phyloP scores from a whole-genome alignment of 2,113 vertebrate genomes.

The Rana temporaria region DNA sequence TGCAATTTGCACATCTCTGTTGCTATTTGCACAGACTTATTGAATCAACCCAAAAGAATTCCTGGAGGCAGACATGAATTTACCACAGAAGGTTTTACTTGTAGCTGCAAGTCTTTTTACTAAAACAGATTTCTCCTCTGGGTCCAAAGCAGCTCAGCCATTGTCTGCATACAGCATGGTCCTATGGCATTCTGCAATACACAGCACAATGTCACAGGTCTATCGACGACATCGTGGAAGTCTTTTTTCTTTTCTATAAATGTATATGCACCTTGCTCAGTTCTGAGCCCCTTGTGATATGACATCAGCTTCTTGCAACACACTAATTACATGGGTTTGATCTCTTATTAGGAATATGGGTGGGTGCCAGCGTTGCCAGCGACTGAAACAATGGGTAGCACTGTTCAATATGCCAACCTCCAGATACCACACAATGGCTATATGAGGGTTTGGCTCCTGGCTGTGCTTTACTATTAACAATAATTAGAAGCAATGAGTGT shows the following conservation, averaged over 20 bases:
- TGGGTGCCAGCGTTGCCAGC: neutral
- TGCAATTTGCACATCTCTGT: too few species aligned
- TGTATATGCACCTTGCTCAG: neutral
- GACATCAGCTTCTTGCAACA: slow-evolving; percentile 9
- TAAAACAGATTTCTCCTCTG: too few species aligned
- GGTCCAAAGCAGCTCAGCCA: too few species aligned
- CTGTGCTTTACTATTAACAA: neutral
- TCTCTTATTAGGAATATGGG: slow-evolving; percentile 21
- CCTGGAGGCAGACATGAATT: too few species aligned
- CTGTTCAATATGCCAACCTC: slow-evolving; percentile 27
- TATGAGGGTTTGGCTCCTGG: neutral
- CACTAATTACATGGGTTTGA: slow-evolving; percentile 17
- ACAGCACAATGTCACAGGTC: neutral
- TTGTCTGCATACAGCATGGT: too few species aligned
- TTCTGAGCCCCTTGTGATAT: neutral
- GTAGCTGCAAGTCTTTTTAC: too few species aligned
- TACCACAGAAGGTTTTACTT: too few species aligned
- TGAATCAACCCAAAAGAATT: too few species aligned
- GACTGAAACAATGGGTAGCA: neutral
- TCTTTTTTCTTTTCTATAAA: neutral
- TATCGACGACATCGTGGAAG: neutral
- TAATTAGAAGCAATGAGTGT: slow-evolving; percentile 20
- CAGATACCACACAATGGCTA: neutral
- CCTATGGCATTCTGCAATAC: neutral
- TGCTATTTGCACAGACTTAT: too few species aligned